phyloP scores from a whole-genome alignment of 53 echinoderm and acorn worm species.

The Actinopyga echinites region DNA sequence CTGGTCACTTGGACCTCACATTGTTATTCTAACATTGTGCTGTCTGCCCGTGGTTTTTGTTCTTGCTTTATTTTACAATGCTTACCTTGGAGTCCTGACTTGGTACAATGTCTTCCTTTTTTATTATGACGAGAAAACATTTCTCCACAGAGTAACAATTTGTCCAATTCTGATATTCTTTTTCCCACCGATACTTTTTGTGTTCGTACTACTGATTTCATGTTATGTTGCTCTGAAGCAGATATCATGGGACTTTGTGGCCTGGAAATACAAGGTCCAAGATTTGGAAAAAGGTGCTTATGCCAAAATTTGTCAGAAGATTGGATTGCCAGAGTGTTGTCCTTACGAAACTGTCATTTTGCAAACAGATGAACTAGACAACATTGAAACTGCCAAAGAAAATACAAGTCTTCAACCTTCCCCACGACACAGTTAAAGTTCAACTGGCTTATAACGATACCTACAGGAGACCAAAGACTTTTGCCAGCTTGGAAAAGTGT shows the following conservation, averaged over 20 bases:
- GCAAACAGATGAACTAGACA: slow-evolving; percentile 66
- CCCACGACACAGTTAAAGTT: not conserved
- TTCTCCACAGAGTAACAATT: slow-evolving; percentile 67
- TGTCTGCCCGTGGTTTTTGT: slow-evolving; percentile 79
- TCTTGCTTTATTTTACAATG: slow-evolving; percentile 63
- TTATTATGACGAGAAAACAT: slow-evolving; percentile 75
- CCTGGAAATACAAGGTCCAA: slow-evolving; percentile 67
- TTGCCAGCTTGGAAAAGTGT: no score
- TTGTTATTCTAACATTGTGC: slow-evolving; percentile 64
- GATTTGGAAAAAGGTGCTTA: slow-evolving; percentile 90
- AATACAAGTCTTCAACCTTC: slow-evolving; percentile 52
- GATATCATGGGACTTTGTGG: slow-evolving; percentile 70
- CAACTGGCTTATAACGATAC: no score
- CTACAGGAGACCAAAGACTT: no score
- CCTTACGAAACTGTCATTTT: slow-evolving; percentile 84
- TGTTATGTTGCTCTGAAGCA: slow-evolving; percentile 67
- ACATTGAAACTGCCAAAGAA: slow-evolving; percentile 52
- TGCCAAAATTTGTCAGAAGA: slow-evolving; percentile 69
- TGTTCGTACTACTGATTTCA: slow-evolving; percentile 59
- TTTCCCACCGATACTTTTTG: slow-evolving; percentile 46
- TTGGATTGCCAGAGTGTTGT: slow-evolving; percentile 81
- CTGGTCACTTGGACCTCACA: slow-evolving; percentile 56
- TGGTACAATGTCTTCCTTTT: slow-evolving; percentile 90
- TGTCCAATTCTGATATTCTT: slow-evolving; percentile 83
- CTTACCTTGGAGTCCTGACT: slow-evolving; percentile 81